Percentiles rank a stretch among this genome's conserved stretches.
Conservation (phyloP, 2,888 invertebrate species). For the Sinohyriopsis cumingii region DNA sequence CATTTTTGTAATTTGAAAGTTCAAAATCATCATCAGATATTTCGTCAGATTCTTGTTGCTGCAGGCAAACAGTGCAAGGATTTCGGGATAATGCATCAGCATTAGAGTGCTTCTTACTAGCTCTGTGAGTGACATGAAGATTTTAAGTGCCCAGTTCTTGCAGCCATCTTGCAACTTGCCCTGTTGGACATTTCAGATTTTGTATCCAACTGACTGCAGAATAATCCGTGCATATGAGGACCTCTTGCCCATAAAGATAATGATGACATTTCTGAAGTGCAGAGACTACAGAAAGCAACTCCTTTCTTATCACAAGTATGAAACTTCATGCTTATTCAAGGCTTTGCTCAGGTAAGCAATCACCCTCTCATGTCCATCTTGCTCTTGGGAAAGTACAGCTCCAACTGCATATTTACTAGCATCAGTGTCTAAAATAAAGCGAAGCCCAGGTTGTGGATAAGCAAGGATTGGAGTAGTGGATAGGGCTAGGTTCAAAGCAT, state of each 20-base stretch:
- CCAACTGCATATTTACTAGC: slow-evolving; percentile 12
- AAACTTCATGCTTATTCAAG: slow-evolving; percentile 13
- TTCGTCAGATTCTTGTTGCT: no score
- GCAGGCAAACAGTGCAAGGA: no score
- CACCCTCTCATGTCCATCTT: slow-evolving; percentile 11
- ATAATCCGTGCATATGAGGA: slow-evolving; percentile 25
- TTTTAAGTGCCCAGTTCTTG: slow-evolving; percentile 20
- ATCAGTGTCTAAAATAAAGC: slow-evolving; percentile 19
- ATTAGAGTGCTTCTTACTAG: slow-evolving; percentile 18
- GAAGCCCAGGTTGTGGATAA: slow-evolving; percentile 1
- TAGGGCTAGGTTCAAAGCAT: no score
- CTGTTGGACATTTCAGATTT: slow-evolving; percentile 14
- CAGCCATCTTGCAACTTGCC: slow-evolving; percentile 23
- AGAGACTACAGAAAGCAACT: slow-evolving; percentile 14
- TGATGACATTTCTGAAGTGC: slow-evolving; percentile 15
- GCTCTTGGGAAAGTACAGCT: slow-evolving; percentile 14
- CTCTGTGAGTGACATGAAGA: slow-evolving; percentile 13
- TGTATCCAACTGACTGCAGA: slow-evolving; percentile 25
- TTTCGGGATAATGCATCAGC: slow-evolving; percentile 21
- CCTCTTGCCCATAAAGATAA: slow-evolving; percentile 25
- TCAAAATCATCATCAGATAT: neutral
- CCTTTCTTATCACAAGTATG: slow-evolving; percentile 15
- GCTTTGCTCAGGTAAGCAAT: slow-evolving; percentile 23
- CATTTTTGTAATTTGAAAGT: neutral
- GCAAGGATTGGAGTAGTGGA: slow-evolving; percentile 1